These are phyloP conservation scores for Amitus sp. DNA, from an alignment of 2,888 invertebrate genomes.

Conservation along the genomic window DNA sequence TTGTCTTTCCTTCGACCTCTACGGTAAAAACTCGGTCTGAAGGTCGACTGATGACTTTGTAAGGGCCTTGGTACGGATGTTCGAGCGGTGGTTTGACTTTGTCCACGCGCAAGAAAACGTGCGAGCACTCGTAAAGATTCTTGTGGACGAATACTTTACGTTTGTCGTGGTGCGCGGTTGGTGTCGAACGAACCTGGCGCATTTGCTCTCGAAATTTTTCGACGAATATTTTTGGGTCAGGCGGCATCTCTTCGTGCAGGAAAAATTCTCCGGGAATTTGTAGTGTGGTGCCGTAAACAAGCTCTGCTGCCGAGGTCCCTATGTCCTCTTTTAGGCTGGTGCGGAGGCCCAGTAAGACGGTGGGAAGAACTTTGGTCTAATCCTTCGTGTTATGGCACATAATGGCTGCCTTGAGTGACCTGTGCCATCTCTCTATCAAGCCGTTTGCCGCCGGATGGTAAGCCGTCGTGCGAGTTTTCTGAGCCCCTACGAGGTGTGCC, in stretches of 20 bases:
- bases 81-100: slow-evolving; percentile 5
- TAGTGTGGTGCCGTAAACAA: no score
- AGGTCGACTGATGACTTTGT: not conserved
- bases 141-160: slow-evolving; percentile 1
- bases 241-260: no score
- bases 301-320: no score
- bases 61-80: slow-evolving; percentile 5
- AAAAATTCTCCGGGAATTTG: no score
- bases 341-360: no score
- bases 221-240: slow-evolving; percentile 12
- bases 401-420: no score
- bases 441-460: no score
- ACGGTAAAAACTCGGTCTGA: not conserved
- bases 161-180: slow-evolving; percentile 9
- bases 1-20: not conserved
- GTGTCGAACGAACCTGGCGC: slow-evolving; percentile 7
- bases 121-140: not conserved
- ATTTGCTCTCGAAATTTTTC: slow-evolving; percentile 7
- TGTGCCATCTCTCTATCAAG: no score
- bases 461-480: not conserved
- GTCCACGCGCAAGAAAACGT: slow-evolving; percentile 13
- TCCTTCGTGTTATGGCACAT: no score
- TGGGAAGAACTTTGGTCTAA: no score
- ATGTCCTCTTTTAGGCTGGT: no score
- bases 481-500: not conserved